Percentiles rank a stretch among this genome's conserved stretches.
These are phyloP conservation scores for Gandaritis pyraliata DNA, from an alignment of 2,888 invertebrate genomes.

Conservation along the genomic window DNA sequence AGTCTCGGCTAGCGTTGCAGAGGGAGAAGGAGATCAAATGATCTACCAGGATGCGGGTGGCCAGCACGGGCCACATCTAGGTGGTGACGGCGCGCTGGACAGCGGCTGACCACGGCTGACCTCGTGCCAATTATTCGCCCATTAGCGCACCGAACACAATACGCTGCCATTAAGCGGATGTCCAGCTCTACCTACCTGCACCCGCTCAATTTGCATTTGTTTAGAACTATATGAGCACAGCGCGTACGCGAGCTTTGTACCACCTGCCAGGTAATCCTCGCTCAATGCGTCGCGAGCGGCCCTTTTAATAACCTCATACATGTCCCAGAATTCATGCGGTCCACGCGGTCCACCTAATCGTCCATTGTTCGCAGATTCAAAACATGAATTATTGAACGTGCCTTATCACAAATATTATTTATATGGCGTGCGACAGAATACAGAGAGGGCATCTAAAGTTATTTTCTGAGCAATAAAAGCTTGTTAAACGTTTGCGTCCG, in stretches of 20 bases:
- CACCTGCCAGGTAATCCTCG: slow-evolving; percentile 57
- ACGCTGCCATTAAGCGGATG: slow-evolving; percentile 74
- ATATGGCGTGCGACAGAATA: slow-evolving; percentile 25
- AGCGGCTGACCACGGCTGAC: slow-evolving; percentile 61
- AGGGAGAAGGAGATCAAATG: slow-evolving; percentile 11
- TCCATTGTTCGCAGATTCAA: slow-evolving; percentile 53
- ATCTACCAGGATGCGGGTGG: slow-evolving; percentile 37
- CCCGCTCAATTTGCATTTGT: slow-evolving; percentile 79
- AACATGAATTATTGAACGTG: slow-evolving; percentile 43
- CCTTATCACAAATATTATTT: slow-evolving; percentile 39
- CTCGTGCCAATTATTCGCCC: slow-evolving; percentile 77
- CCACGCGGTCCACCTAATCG: slow-evolving; percentile 59
- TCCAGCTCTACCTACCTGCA: slow-evolving; percentile 63
- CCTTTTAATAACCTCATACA: slow-evolving; percentile 57
- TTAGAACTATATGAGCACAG: slow-evolving; percentile 70
- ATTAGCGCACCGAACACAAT: slow-evolving; percentile 77
- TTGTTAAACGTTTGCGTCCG: slow-evolving; percentile 42
- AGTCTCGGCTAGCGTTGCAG: slow-evolving; percentile 32
- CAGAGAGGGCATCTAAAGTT: slow-evolving; percentile 26
- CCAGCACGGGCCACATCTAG: slow-evolving; percentile 52
- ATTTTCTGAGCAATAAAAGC: slow-evolving; percentile 45
- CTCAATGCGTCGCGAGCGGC: slow-evolving; percentile 47
- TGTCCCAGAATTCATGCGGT: slow-evolving; percentile 45
- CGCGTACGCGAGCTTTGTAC: slow-evolving; percentile 58
- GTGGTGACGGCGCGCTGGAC: slow-evolving; percentile 46